Conservation (phyloP, 1,140 invertebrate genomes). For the Lordiphosa mommai region DNA sequence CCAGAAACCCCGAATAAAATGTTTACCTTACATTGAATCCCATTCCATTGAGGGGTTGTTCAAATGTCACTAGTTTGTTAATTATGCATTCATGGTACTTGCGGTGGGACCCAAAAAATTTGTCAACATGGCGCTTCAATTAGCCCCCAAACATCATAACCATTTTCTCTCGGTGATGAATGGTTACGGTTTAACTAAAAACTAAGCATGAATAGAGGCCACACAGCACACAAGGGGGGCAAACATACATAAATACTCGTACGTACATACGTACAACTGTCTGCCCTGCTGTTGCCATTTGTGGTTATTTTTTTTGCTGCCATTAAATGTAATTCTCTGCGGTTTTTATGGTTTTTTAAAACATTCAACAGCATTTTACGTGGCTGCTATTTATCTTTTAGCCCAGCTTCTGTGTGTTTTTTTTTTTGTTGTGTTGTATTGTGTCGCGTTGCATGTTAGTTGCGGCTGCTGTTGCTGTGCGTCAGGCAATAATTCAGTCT, state of each 20-base stretch:
- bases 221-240: too few species aligned
- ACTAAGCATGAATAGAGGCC: too few species aligned
- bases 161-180: constrained; percentile 7
- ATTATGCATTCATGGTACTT: constrained; percentile 63
- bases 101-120: constrained; percentile 35
- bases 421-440: constrained; percentile 5
- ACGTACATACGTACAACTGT: constrained; percentile 11
- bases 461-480: constrained; percentile 34
- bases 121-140: constrained; percentile 61
- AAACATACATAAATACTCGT: background rate
- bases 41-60: too few species aligned
- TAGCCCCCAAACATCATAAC: constrained; percentile 32
- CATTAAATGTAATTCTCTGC: constrained; percentile 77
- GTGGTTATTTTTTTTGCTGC: constrained; percentile 43
- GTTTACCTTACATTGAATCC: too few species aligned
- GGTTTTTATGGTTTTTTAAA: constrained; percentile 78
- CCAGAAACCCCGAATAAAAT: too few species aligned
- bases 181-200: constrained; percentile 4
- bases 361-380: constrained; percentile 77
- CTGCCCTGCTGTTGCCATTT: constrained; percentile 52
- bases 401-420: background rate
- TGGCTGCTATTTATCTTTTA: constrained; percentile 78
- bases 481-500: constrained; percentile 71
- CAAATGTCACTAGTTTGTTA: constrained; percentile 43
- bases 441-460: constrained; percentile 29